Conservation (phyloP, 2,888 invertebrate genomes). For the Ophion obscuratus region DNA sequence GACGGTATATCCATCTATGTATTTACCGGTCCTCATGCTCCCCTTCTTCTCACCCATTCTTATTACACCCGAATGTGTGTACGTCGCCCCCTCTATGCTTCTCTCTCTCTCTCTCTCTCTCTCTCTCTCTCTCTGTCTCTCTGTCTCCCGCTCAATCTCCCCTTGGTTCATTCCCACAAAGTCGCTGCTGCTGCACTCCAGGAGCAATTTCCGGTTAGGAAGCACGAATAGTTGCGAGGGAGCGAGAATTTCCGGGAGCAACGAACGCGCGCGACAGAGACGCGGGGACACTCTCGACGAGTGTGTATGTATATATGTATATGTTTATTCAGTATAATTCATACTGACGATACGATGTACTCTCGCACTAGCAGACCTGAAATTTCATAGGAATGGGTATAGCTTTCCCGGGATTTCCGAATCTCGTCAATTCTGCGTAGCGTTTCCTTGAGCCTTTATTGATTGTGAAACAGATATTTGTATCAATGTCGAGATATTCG, state of each 20-base stretch:
- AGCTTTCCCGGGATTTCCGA: no score
- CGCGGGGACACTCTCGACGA: not conserved
- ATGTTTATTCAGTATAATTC: not conserved
- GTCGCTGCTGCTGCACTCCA: conserved; percentile 48
- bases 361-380: no score
- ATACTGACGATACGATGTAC: no score
- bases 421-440: no score
- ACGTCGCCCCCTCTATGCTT: not conserved
- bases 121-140: conserved; percentile 3
- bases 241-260: conserved; percentile 49
- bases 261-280: conserved; percentile 36
- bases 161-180: conserved; percentile 30
- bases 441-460: no score
- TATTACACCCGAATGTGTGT: conserved; percentile 15
- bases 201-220: conserved; percentile 59
- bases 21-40: not conserved
- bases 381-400: no score
- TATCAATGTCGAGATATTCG: no score
- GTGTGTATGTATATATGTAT: not conserved
- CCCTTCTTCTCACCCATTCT: conserved; percentile 5
- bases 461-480: no score
- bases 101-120: conserved; percentile 4
- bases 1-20: not conserved
- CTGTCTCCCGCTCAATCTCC: not conserved
- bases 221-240: conserved; percentile 47